These are phyloP conservation scores for Nomada fabriciana DNA, from an alignment of 2,888 invertebrate species.

Conservation along the genomic window DNA sequence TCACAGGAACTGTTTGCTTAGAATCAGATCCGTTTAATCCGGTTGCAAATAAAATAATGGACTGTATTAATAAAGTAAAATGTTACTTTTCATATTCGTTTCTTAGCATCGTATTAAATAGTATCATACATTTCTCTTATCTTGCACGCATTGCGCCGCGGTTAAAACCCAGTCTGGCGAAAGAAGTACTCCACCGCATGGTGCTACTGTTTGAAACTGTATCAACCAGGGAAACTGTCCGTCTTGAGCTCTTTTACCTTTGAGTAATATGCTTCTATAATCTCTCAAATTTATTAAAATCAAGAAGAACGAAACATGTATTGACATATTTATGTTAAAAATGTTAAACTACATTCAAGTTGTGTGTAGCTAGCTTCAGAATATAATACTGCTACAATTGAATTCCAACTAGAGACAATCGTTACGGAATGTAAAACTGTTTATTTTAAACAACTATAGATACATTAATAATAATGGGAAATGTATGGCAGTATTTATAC, in stretches of 20 bases:
- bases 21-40: constrained; percentile 68
- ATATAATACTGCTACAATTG: not conserved
- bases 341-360: not conserved
- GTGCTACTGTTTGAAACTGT: constrained; percentile 74
- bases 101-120: not conserved
- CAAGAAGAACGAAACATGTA: constrained; percentile 63
- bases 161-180: constrained; percentile 75
- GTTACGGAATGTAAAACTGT: constrained; percentile 29
- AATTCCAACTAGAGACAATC: not conserved
- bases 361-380: constrained; percentile 30
- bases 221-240: constrained; percentile 75
- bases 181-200: constrained; percentile 74
- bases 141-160: constrained; percentile 74
- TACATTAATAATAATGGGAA: constrained; percentile 40
- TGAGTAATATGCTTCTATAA: constrained; percentile 55
- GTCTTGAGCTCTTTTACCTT: constrained; percentile 60
- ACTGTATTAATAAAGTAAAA: constrained; percentile 55
- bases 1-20: constrained; percentile 67
- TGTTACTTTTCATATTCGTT: constrained; percentile 18
- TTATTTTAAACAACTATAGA: constrained; percentile 46
- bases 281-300: constrained; percentile 57
- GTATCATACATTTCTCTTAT: constrained; percentile 70
- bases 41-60: constrained; percentile 68
- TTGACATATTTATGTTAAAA: constrained; percentile 64
- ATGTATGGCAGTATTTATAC: constrained; percentile 6